Evolutionary conservation across 2,797 vertebrate species (phyloP), one percentile per base, ranked within the genome.

Genomic region (Percopsis omiscomaycus): DNA sequence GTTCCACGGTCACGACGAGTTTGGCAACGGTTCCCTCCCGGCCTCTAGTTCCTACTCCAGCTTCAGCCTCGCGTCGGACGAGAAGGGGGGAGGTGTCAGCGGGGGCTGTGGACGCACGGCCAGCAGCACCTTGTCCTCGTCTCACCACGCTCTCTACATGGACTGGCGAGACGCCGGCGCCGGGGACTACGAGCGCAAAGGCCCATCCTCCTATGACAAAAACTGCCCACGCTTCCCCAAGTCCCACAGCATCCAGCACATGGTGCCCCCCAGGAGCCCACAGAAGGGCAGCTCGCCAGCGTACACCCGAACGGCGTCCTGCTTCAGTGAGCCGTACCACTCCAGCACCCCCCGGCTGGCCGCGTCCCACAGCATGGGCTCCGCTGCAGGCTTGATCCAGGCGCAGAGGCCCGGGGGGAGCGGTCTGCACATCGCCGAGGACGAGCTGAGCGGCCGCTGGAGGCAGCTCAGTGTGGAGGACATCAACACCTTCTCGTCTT

Each of bases 21-120:
- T 91, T 6, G 86, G 82, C 5, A 71, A 84, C 0, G 86, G 84
- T 0, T 97, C 95, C n/a, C 90, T 95, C 65, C 94, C 94, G 0
- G 93, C 92, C 2, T 96, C 96, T 69, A 96, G 94, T 80, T 95
- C 95, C 64, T 98, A 97, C 75, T 98, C 95, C n/a, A 98, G 95
- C 88, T 97, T 97, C 89, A 98, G 95, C 0, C 91, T 94, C 5
- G 94, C 95, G 0, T 95, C 95, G 0, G 95, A 97, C 66, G 96
- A 98, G 76, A 96, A 97, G 82, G 94, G 94, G 66, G 86, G 78
- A 61, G 86, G 73, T 14, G 55, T 86, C 0, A 61, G 63, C 13
- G 84, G 71, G 1, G 83, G 79, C 4, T 80, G 84, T 28, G 86
- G 79, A 1, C 93, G 88, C 0, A 90, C 89, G 54, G 91, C 92